Evolutionary conservation across 2,888 invertebrate genomes (phyloP).

Genomic region (Cantharis lateralis): DNA sequence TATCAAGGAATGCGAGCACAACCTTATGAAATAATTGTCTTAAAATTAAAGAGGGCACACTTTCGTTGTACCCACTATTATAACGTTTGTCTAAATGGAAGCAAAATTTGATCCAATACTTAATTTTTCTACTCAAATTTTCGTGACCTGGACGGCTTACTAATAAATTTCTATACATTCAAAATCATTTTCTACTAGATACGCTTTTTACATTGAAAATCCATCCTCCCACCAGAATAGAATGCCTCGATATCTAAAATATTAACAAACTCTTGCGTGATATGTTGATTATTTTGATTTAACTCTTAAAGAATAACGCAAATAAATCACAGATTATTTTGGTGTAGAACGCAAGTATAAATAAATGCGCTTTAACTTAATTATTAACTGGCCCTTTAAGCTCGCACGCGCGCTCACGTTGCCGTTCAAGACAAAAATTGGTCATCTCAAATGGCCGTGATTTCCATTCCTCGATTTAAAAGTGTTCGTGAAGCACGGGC

Average conservation of each 20-base stretch:
- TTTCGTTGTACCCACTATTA: slow-evolving; percentile 4
- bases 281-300: not conserved
- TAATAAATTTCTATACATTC: not conserved
- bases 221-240: not conserved
- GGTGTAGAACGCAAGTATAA: not conserved
- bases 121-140: not conserved
- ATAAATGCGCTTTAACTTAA: not conserved
- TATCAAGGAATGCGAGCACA: not conserved
- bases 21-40: not conserved
- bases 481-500: not conserved
- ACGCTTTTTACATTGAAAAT: not conserved
- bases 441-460: not conserved
- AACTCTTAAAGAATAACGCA: not conserved
- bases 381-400: not conserved
- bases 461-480: not conserved
- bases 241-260: not conserved
- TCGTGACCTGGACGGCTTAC: not conserved
- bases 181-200: not conserved
- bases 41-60: slow-evolving; percentile 5
- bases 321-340: not conserved
- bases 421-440: not conserved
- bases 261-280: not conserved
- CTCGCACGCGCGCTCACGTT: not conserved
- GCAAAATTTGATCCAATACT: not conserved
- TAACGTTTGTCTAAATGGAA: not conserved